Evolutionary conservation across 2,113 vertebrate genomes (phyloP), one percentile per base, ranked within the genome.

Genomic region (Oryzias woworae): DNA sequence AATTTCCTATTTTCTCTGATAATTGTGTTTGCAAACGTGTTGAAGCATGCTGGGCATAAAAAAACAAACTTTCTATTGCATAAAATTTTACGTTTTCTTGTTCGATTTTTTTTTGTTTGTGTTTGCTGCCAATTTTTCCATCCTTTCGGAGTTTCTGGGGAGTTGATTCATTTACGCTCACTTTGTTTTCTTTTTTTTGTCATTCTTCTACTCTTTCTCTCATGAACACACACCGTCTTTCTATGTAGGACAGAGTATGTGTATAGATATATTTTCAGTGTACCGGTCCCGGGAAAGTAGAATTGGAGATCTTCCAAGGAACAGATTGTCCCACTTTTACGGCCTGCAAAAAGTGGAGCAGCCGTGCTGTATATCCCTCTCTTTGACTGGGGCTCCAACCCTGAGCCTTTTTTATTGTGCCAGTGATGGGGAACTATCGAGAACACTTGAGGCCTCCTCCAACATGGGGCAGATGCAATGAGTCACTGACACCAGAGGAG

Each of bases 291-390:
- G 85, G 88, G 91, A 91, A 93, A 92, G 86, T 91, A 92, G 89
- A 91, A 87, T 90, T 92, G 92, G 91, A 92, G 86, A 89, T 83
- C 81, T 81, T 91, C 92, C 92, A 93, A 88, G 87, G 92, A 93
- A 93, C 92, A 93, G 90, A 89, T 91, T 92, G 92, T 89, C 92
- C 92, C 91, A 93, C 87, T 92, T 93, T 85, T 87, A 85, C 71
- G 84, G 83, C 85, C 86, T 83, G 88, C 71, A 72, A 90, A 28
- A 93, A 92, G 85, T 92, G 76, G 91, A 92, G 87, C 91, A 84
- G 87, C 88, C 89, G 90, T 88, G 78, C 89, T 78, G 75, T 84
- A 89, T 85, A 85, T 89, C 75, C 77, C 56, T 45, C 83, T 76
- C 72, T 75, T 78, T 79, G 84, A 78, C 75, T 78, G 71, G 76